These are phyloP conservation scores for Torymus tubicola DNA, from an alignment of 2,888 invertebrate species.

Conservation along the genomic window DNA sequence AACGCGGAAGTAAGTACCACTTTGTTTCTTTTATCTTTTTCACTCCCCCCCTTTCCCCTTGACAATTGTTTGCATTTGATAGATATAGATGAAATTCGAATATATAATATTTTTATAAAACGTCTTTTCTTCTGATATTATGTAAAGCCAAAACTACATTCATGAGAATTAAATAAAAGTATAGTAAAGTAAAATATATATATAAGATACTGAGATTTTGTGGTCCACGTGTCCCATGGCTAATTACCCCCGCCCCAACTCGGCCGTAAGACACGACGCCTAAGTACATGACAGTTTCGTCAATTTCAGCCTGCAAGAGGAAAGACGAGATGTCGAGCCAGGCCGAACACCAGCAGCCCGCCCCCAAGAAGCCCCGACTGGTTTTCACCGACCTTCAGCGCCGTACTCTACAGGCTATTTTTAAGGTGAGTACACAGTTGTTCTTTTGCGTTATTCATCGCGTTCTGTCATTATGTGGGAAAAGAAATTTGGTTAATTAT, in stretches of 20 bases:
- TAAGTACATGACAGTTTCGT: constrained; percentile 59
- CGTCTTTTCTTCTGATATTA: neutral
- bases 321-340: constrained; percentile 91
- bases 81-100: too few relatives aligned
- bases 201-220: too few relatives aligned
- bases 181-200: too few relatives aligned
- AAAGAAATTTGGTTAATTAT: too few relatives aligned
- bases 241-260: too few relatives aligned
- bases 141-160: too few relatives aligned
- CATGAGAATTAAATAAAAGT: too few relatives aligned
- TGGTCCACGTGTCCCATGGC: too few relatives aligned
- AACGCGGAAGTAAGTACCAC: constrained; percentile 90
- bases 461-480: too few relatives aligned
- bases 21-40: constrained; percentile 41
- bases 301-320: constrained; percentile 91
- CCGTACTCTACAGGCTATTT: constrained; percentile 99
- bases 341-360: constrained; percentile 88
- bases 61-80: neutral
- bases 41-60: neutral
- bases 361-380: constrained; percentile 99
- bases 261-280: constrained; percentile 45
- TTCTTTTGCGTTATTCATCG: neutral
- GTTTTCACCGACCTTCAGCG: constrained; percentile 99
- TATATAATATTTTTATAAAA: neutral
- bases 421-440: constrained; percentile 86